Evolutionary conservation across 1,140 invertebrate species (phyloP).

Genomic region (Cataglyphis hispanica): DNA sequence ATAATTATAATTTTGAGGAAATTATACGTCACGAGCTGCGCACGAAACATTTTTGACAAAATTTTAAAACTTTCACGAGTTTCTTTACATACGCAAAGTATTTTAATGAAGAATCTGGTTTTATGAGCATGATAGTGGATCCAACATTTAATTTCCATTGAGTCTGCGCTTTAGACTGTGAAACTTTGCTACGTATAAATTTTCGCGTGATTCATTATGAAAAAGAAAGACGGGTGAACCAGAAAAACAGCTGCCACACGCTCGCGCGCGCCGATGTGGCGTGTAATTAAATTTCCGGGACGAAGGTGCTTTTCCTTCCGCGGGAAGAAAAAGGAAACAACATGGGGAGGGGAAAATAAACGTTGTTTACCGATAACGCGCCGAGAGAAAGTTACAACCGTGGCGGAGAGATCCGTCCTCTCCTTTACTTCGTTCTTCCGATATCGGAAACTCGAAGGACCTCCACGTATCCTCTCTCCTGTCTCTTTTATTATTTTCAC

Average conservation of each 20-base stretch:
- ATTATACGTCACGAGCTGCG: not conserved
- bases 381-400: conserved; percentile 65
- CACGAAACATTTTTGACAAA: not conserved
- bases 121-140: not conserved
- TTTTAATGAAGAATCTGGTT: not conserved
- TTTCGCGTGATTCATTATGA: conserved; percentile 44
- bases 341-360: conserved; percentile 34
- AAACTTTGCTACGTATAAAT: conserved; percentile 32
- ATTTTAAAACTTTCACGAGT: not conserved
- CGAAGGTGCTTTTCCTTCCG: conserved; percentile 34
- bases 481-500: conserved; percentile 75
- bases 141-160: conserved; percentile 35
- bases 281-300: conserved; percentile 62
- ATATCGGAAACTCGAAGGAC: conserved; percentile 67
- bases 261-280: conserved; percentile 39
- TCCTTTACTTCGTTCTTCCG: conserved; percentile 37
- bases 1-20: not conserved
- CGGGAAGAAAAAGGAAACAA: conserved; percentile 49
- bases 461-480: conserved; percentile 13
- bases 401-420: conserved; percentile 22
- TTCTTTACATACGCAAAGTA: not conserved
- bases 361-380: conserved; percentile 74
- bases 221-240: conserved; percentile 18
- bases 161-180: not conserved
- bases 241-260: conserved; percentile 17